Base-by-base conservation (phyloP, 2,113 vertebrate species). In the Acinonyx jubatus region DNA sequence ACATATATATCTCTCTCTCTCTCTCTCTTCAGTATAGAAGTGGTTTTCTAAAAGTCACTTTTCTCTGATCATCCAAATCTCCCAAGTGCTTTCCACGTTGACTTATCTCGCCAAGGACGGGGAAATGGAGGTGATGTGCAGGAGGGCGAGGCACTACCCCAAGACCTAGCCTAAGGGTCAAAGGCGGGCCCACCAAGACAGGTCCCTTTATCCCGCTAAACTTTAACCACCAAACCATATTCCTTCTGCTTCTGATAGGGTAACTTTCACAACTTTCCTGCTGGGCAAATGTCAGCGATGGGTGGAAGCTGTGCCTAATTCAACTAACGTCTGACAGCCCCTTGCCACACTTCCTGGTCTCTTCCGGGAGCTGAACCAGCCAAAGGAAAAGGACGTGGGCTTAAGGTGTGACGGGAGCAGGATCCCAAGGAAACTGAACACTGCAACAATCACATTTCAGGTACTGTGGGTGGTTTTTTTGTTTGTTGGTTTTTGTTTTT, bases 401-500 rank as follows among this genome's bases (percentile, higher is more conserved):
- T 78, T 33, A 12, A 52, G 74, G 89, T 80, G 82, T 84, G 89
- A 94, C 91, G 95, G 94, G 92, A 92, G 92, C 96, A 96, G 95
- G 86, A 73, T 57, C 95, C 95, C 92, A 63, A 94, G 97, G 95
- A 96, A 92, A 94, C 76, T 31, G 84, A 89, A 86, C 95, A 69
- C 97, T 97, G 98, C 98, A 98, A 98, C 98, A 96, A 98, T 95
- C 96, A 25, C 63, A 81, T 88, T 61, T 57, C 88, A 55, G 94
- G 94, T 93, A 96, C 84, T 66, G 91, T 74, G 97, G 95, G 88
- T 1, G 94, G 74, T 76, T 87, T 7, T 33, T 92, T 38, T 76
- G 87, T 71, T 95, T 69, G 21, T 61, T 9, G 19, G 71, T 94
- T 74, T 92, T 38, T 76, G 87, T 71, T 95, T 69, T 7, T 61